Evolutionary conservation across 1,140 invertebrate genomes (phyloP).

Genomic region (Trichonephila clavata): DNA sequence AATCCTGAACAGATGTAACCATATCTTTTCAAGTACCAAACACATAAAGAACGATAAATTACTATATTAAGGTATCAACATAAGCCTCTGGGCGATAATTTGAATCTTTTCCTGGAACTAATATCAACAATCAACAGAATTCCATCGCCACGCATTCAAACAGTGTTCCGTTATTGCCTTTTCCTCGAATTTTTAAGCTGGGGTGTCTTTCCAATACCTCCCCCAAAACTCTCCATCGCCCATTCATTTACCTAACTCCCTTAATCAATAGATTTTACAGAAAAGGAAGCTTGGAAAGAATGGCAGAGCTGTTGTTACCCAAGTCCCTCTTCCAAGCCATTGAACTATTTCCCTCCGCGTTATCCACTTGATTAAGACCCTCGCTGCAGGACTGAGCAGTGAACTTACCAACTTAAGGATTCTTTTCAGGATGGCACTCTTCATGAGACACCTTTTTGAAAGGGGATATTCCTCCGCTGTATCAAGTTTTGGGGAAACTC

Average conservation of each 20-base stretch:
- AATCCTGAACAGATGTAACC: too few relatives aligned
- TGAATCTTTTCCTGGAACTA: too few relatives aligned
- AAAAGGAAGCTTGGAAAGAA: background rate
- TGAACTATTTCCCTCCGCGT: constrained; percentile 21
- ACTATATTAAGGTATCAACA: too few relatives aligned
- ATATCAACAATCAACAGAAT: too few relatives aligned
- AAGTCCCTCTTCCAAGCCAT: constrained; percentile 25
- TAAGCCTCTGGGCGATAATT: too few relatives aligned
- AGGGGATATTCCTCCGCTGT: constrained; percentile 23
- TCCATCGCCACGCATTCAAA: too few relatives aligned
- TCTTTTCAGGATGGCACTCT: constrained; percentile 29
- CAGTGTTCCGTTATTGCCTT: background rate
- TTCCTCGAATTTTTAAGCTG: background rate
- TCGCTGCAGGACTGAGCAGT: background rate
- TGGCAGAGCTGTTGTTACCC: constrained; percentile 14
- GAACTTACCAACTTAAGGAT: constrained; percentile 37
- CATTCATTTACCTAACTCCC: constrained; percentile 24
- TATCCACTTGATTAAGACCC: constrained; percentile 34
- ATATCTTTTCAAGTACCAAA: too few relatives aligned
- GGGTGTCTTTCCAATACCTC: constrained; percentile 14
- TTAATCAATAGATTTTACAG: constrained; percentile 22
- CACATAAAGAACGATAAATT: too few relatives aligned
- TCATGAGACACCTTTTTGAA: constrained; percentile 30
- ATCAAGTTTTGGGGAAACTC: constrained; percentile 16
- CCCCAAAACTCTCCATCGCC: background rate